A percentile compares a stretch with the other conserved stretches of the same genome.
These are phyloP conservation scores for Holothuria leucospilota DNA, from an alignment of 53 echinoderm and acorn worm species.

Conservation along the genomic window DNA sequence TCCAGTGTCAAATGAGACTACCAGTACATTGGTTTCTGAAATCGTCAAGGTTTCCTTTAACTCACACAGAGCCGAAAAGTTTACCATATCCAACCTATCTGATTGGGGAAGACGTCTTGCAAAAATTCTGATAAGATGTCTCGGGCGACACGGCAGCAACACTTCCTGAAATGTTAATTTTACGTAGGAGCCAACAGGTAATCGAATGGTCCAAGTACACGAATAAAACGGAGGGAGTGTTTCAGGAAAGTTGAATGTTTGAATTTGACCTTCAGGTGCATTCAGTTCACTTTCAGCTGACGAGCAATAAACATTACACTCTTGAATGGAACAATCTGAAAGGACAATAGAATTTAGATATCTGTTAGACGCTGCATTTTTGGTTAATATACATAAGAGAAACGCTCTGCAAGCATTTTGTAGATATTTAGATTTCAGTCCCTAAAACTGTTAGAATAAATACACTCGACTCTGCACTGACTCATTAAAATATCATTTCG, in stretches of 20 bases:
- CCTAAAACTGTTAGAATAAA: too few species aligned
- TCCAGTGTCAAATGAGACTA: background rate
- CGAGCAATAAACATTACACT: background rate
- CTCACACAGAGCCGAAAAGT: background rate
- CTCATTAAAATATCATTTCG: too few species aligned
- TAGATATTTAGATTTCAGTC: too few species aligned
- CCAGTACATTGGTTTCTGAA: background rate
- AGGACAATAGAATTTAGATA: too few species aligned
- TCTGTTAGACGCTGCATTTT: too few species aligned
- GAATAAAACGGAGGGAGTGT: constrained; percentile 4
- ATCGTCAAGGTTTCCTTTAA: background rate
- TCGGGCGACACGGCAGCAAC: background rate
- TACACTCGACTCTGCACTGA: too few species aligned
- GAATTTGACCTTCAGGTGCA: background rate
- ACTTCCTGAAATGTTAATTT: background rate
- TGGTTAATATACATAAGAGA: too few species aligned
- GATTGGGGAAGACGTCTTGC: background rate
- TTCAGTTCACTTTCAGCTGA: background rate
- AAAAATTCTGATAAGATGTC: background rate
- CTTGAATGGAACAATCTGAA: background rate
- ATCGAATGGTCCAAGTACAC: background rate
- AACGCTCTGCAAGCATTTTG: too few species aligned
- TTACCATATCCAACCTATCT: background rate
- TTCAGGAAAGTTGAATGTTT: constrained; percentile 19
- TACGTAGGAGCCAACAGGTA: background rate